phyloP scores from a whole-genome alignment of 2,113 vertebrate genomes.

The Gracilinanus agilis region DNA sequence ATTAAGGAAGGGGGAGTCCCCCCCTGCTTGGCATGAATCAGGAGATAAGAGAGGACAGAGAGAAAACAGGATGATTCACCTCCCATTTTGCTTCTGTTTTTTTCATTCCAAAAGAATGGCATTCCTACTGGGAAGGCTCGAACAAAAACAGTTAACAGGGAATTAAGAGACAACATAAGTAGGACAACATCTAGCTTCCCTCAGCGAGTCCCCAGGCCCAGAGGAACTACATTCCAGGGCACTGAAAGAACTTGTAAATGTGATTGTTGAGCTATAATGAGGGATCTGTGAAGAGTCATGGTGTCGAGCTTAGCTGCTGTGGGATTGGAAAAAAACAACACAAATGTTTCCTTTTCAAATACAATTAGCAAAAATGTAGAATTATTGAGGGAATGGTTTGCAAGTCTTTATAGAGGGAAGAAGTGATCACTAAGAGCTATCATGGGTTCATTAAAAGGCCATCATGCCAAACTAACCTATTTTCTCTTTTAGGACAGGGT shows the following conservation, averaged over 20 bases:
- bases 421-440: background rate
- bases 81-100: constrained; percentile 3
- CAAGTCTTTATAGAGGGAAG: background rate
- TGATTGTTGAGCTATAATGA: background rate
- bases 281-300: background rate
- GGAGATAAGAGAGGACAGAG: background rate
- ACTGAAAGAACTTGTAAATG: background rate
- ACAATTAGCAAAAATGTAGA: background rate
- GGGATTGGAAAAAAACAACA: background rate
- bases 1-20: constrained; percentile 1
- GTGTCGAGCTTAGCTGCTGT: background rate
- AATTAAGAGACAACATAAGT: background rate
- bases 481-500: background rate
- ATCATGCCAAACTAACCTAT: background rate
- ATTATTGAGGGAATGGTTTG: background rate
- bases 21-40: background rate
- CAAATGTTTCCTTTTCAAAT: background rate
- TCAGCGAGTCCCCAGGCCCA: background rate
- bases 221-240: background rate
- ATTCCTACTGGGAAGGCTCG: background rate
- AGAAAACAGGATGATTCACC: constrained; percentile 1
- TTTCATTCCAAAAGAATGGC: constrained; percentile 5
- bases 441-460: background rate
- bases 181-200: background rate
- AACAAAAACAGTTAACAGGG: constrained; percentile 5